A percentile compares a stretch with the other conserved stretches of the same genome.
Conservation (phyloP, 2,888 invertebrate genomes). For the Coecobrya sp. region DNA sequence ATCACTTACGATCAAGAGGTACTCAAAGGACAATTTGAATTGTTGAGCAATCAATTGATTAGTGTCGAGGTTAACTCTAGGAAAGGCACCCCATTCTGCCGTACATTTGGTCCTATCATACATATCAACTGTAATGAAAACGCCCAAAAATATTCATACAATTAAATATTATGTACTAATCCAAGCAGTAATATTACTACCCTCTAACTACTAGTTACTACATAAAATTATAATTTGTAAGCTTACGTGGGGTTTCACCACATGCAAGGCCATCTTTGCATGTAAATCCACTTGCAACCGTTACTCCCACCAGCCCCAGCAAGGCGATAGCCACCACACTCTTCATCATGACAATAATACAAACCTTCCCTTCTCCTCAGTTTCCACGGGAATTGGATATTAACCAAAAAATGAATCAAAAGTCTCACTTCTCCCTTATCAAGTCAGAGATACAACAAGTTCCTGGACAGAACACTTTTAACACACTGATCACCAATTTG, state of each 20-base stretch:
- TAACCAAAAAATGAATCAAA: no score
- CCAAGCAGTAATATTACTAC: no score
- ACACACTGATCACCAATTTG: constrained; percentile 27
- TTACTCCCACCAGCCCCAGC: background rate
- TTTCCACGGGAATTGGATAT: no score
- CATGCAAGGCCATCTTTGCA: constrained; percentile 39
- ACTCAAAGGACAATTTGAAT: constrained; percentile 82
- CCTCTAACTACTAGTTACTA: background rate
- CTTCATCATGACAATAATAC: background rate
- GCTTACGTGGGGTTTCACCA: background rate
- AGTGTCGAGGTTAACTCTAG: constrained; percentile 63
- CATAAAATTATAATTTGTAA: background rate
- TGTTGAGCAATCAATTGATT: constrained; percentile 78
- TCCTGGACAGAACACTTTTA: background rate
- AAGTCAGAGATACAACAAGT: constrained; percentile 5
- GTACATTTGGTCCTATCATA: constrained; percentile 62
- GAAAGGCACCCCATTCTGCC: constrained; percentile 82
- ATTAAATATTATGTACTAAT: no score
- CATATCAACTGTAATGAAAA: background rate
- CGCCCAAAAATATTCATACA: background rate
- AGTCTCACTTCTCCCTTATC: no score
- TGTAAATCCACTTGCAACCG: background rate
- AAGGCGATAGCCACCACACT: background rate
- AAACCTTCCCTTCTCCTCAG: no score
- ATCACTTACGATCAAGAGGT: constrained; percentile 82